Conservation (phyloP, 2,888 invertebrate genomes). For the Petrophora chlorosata region DNA sequence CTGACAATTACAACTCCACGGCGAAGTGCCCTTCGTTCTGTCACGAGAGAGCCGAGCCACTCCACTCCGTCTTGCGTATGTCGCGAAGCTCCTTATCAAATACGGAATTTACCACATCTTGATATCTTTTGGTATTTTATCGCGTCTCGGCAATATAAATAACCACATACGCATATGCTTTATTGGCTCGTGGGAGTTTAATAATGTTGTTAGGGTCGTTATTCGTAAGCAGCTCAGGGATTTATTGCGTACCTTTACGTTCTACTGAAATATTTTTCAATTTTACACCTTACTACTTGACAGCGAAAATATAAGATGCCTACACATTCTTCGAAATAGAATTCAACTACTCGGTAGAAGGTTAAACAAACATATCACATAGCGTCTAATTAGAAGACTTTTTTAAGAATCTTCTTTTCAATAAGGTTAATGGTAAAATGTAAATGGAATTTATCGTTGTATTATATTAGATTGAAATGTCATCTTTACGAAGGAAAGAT, state of each 20-base stretch:
- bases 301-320: neutral
- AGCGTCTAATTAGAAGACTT: too few species aligned
- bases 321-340: neutral
- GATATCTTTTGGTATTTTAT: conserved; percentile 38
- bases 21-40: conserved; percentile 60
- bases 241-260: conserved; percentile 30
- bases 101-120: conserved; percentile 39
- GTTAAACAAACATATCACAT: conserved; percentile 1
- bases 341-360: neutral
- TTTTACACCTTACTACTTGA: conserved; percentile 5
- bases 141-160: conserved; percentile 39
- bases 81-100: conserved; percentile 52
- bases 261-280: conserved; percentile 5
- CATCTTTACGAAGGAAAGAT: conserved; percentile 21
- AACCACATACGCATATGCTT: conserved; percentile 41
- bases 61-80: conserved; percentile 54
- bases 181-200: conserved; percentile 51
- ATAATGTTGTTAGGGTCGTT: conserved; percentile 45
- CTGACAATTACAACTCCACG: conserved; percentile 68
- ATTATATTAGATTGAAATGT: conserved; percentile 21
- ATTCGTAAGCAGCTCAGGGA: conserved; percentile 23
- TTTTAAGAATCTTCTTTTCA: conserved; percentile 6
- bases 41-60: conserved; percentile 48
- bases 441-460: conserved; percentile 20
- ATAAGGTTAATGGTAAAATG: conserved; percentile 5